These are phyloP conservation scores for Rhabdomys pumilio DNA, from an alignment of 2,797 vertebrate species.

Conservation along the genomic window DNA sequence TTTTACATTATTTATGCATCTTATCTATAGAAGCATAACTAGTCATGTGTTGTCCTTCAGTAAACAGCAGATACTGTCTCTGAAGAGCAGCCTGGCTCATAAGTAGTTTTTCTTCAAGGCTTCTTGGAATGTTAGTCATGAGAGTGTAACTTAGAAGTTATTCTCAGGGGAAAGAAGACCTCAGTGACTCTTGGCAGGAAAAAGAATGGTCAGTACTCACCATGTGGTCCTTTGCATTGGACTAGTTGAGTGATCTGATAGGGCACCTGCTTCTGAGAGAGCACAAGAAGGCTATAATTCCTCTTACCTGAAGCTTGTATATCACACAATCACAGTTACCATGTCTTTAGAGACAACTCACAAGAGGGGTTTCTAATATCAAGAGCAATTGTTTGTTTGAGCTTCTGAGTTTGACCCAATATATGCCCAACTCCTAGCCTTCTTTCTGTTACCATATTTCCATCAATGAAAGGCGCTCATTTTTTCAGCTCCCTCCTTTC, in stretches of 20 bases:
- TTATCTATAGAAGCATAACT: not conserved
- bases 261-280: not conserved
- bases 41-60: not conserved
- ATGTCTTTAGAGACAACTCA: not conserved
- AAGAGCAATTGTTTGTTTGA: not conserved
- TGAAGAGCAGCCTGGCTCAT: not conserved
- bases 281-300: not conserved
- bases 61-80: not conserved
- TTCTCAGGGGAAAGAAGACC: not conserved
- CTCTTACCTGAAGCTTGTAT: not conserved
- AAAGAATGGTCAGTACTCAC: not conserved
- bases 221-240: not conserved
- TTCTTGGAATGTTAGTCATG: not conserved
- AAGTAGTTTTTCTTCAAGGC: not conserved
- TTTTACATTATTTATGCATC: conserved; percentile 30
- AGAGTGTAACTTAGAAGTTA: not conserved
- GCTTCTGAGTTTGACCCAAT: not conserved
- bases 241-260: not conserved
- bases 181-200: not conserved
- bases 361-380: not conserved
- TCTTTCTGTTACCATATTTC: not conserved
- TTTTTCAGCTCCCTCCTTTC: not conserved
- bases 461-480: not conserved
- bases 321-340: not conserved
- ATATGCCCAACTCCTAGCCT: not conserved